Percentiles rank a stretch among this genome's conserved stretches.
Conservation (phyloP, 2,113 vertebrate genomes). For the Cervus canadensis region DNA sequence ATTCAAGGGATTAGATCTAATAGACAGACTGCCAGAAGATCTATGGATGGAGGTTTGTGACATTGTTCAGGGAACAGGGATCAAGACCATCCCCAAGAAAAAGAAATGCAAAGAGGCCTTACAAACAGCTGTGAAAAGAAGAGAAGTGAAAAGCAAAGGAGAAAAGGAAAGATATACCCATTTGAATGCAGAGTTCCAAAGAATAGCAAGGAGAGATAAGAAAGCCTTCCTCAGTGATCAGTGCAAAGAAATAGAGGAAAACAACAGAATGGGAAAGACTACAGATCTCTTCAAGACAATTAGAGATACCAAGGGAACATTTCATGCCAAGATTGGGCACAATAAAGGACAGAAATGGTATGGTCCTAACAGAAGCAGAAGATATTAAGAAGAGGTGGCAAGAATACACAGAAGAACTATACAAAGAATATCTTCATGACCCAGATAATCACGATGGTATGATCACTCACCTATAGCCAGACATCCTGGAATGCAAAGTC, state of each 20-base stretch:
- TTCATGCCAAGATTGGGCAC: background rate
- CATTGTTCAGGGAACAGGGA: background rate
- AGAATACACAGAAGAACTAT: background rate
- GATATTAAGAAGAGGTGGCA: background rate
- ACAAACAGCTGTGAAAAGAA: background rate
- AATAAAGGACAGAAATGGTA: background rate
- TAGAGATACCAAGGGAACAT: background rate
- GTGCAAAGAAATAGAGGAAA: background rate
- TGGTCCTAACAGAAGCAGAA: background rate
- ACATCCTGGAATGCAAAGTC: background rate
- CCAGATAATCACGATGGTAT: accelerated
- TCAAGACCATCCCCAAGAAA: background rate
- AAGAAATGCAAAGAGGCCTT: background rate
- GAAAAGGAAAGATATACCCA: background rate
- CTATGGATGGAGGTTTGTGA: background rate
- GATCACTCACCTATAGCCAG: background rate
- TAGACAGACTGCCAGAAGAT: background rate
- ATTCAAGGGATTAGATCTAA: background rate
- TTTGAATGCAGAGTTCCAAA: background rate
- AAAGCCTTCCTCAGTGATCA: background rate
- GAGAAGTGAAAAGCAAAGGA: background rate
- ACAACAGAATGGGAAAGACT: background rate
- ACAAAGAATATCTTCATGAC: background rate
- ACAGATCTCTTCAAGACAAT: background rate
- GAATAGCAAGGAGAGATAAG: background rate